phyloP scores from a whole-genome alignment of 2,888 invertebrate genomes.

The Altica lythri region DNA sequence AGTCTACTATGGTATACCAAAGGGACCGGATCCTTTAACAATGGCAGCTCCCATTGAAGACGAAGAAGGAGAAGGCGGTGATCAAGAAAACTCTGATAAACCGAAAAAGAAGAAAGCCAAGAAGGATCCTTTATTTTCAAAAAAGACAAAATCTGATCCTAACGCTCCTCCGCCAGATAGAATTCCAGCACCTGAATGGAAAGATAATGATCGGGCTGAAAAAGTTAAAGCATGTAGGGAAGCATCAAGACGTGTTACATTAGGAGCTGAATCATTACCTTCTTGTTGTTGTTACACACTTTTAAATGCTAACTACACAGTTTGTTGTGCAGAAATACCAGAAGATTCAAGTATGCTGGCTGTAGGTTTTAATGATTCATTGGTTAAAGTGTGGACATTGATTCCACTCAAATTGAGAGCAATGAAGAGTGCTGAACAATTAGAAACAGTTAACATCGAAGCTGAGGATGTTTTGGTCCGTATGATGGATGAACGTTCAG shows the following conservation, averaged over 20 bases:
- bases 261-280: constrained; percentile 85
- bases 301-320: constrained; percentile 82
- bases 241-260: constrained; percentile 80
- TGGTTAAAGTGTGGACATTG: constrained; percentile 88
- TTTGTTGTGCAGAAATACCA: constrained; percentile 81
- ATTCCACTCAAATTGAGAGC: constrained; percentile 84
- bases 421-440: constrained; percentile 86
- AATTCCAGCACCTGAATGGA: constrained; percentile 89
- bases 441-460: constrained; percentile 90
- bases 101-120: constrained; percentile 96
- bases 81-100: constrained; percentile 79
- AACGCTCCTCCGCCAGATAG: constrained; percentile 92
- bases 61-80: constrained; percentile 78
- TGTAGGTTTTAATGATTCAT: constrained; percentile 89
- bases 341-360: constrained; percentile 94
- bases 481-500: constrained; percentile 93
- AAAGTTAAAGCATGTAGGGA: constrained; percentile 88
- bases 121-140: constrained; percentile 89
- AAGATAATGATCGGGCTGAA: constrained; percentile 87
- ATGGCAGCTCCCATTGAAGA: constrained; percentile 58
- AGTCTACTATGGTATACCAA: constrained; percentile 91
- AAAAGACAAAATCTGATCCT: constrained; percentile 95
- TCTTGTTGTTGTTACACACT: constrained; percentile 97
- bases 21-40: constrained; percentile 79
- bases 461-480: constrained; percentile 73